These are phyloP conservation scores for Mylabris sibirica DNA, from an alignment of 2,888 invertebrate species.

Conservation along the genomic window DNA sequence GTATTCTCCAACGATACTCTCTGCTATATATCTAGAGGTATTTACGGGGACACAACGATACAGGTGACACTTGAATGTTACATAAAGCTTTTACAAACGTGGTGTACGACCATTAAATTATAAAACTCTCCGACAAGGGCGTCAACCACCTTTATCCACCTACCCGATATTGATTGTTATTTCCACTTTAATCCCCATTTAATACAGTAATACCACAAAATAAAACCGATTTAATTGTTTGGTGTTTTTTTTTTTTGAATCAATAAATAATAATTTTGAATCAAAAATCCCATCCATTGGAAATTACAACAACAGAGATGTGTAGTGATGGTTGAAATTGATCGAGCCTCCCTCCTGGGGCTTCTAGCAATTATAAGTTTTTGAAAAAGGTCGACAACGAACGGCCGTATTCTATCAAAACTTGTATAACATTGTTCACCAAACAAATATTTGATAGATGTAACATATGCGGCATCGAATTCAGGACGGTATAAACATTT, in stretches of 20 bases:
- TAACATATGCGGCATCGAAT: conserved; percentile 33
- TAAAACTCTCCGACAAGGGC: conserved; percentile 27
- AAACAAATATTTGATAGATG: conserved; percentile 32
- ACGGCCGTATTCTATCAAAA: conserved; percentile 13
- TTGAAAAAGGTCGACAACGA: conserved; percentile 12
- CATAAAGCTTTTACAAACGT: conserved; percentile 36
- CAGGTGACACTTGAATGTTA: conserved; percentile 45
- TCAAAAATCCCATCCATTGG: background rate
- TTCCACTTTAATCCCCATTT: background rate
- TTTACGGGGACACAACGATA: conserved; percentile 39
- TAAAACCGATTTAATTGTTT: background rate
- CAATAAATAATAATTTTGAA: background rate
- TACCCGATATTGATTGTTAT: background rate
- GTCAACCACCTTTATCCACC: conserved; percentile 21
- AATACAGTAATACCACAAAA: background rate
- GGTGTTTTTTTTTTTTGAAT: too few species aligned
- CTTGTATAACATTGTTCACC: conserved; percentile 21
- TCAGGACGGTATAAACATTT: conserved; percentile 22
- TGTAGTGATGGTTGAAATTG: conserved; percentile 6
- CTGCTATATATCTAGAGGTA: conserved; percentile 42
- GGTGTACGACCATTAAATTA: conserved; percentile 24
- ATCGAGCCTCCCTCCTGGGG: background rate
- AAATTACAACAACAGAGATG: background rate
- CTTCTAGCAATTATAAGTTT: conserved; percentile 27
- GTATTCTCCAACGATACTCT: conserved; percentile 36